A percentile compares a stretch with the other conserved stretches of the same genome.
These are phyloP conservation scores for Axinella damicornis DNA, from an alignment of 37 sponge, comb jelly and placozoan genomes.

Conservation along the genomic window DNA sequence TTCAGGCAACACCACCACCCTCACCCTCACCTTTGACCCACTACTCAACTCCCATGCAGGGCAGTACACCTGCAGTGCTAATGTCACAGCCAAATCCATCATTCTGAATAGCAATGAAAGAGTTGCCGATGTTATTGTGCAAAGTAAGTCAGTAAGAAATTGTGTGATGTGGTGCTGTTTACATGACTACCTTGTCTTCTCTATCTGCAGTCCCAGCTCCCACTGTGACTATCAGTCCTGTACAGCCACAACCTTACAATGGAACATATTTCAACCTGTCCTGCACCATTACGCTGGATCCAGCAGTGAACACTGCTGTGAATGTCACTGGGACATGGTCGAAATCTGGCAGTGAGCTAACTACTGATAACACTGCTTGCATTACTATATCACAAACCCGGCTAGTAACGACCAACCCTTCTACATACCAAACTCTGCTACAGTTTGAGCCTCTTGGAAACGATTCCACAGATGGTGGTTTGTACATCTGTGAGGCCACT, in stretches of 20 bases:
- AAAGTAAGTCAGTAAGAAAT: slow-evolving; percentile 18
- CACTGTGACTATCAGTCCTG: no score
- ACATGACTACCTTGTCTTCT: no score
- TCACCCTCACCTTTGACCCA: slow-evolving; percentile 18
- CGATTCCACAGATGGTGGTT: neutral
- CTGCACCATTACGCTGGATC: no score
- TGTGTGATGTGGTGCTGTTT: no score
- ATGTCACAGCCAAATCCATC: neutral
- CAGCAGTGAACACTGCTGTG: no score
- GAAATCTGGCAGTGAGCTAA: neutral
- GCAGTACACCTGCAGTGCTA: slow-evolving; percentile 44
- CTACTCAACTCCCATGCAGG: slow-evolving; percentile 47
- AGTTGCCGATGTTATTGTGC: neutral
- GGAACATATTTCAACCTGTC: no score
- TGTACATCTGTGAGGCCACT: neutral
- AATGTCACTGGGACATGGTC: no score
- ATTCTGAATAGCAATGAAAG: neutral
- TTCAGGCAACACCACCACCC: neutral
- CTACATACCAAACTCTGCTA: neutral
- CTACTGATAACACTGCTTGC: neutral
- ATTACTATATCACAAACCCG: no score
- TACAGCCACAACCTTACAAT: no score
- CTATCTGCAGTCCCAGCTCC: no score
- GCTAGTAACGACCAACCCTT: no score
- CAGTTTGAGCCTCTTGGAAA: slow-evolving; percentile 7